Evolutionary conservation across 2,113 vertebrate species (phyloP), one percentile per base, ranked within the genome.

Genomic region (Myrmecophaga tridactyla): DNA sequence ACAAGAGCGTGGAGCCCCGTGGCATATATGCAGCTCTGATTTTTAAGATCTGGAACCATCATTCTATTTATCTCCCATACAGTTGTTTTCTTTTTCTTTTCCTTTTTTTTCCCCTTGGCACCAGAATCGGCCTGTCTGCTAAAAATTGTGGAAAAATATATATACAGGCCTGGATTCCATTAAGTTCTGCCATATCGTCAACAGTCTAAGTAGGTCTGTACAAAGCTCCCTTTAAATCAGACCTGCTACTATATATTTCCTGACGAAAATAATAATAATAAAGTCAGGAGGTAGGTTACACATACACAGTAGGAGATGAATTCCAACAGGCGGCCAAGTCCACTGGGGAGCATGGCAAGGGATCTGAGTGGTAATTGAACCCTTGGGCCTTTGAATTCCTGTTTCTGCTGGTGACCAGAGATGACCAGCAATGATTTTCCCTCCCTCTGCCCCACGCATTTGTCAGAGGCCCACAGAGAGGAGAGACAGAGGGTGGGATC

Each of bases 61-160:
- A 41, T 93, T 73, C 46, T 53, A 70, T 63, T 87, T 81, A 80
- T 88, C 94, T 86, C 65, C 43, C n/a, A 72, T 48, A 48, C 62
- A 86, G 82, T n/a, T 86, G 56, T 94, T 96, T 96, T 56, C 51
- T 70, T 91, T 78, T 86, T 96, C 21, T 41, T 23, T 43, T 56
- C 18, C 95, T 23, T 46, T 23, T 51, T 58, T 75, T 86, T 77
- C 75, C 75, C 25, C 72, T 90, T 90, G 82, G 95, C 85, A 83
- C 46, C 73, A 62, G 39, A 73, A 46, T 27, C 86, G 63, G 78
- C 72, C 48, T 63, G 63, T 88, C 81, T 95, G 76, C 58, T 90
- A 36, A 62, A 94, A 96, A 89, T 81, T 46, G 90, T 67, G 58
- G 29, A 31, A 80, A 82, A 89, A 80, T 17, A 72, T 6, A 53